Evolutionary conservation across 2,888 invertebrate genomes (phyloP), one percentile per base, ranked within the genome.

Genomic region (Sarcophaga subvicina): DNA sequence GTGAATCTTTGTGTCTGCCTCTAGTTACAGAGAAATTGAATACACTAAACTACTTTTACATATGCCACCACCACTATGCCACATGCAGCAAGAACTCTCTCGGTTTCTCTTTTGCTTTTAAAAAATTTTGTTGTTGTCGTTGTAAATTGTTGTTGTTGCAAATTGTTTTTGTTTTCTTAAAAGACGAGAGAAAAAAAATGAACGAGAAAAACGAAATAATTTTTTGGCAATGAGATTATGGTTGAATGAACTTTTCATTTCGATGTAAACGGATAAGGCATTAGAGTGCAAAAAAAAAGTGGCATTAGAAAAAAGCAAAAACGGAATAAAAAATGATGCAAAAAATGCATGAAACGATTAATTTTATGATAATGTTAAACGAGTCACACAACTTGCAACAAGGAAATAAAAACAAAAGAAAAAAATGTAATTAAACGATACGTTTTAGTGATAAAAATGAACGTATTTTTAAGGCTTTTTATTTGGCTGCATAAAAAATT

Each of bases 181-280:
- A 20, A 62, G 22, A 5, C 5, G n/a, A 22, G 22, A 22, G 22
- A 22, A 22, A 22, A 22, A 22, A 22, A 22, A 22, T 22, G 22
- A 22, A 22, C 22, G 22, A 62, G n/a, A 62, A 6, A 69, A 67
- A 69, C 62, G 2, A 83, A 78, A 73, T 59, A 37, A 64, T 64
- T 84, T 84, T 80, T 84, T 84, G 84, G 84, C 84, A 84, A 80
- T 75, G 75, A 62, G 69, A 85, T 64, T 81, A 81, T 75, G 84
- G 87, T 87, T 87, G 87, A 87, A 87, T 87, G 84, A 87, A 87
- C 87, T 87, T 73, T 84, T 71, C n/a, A 77, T 87, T 87, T 75
- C 70, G 81, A 78, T 83, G 60, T 69, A 71, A 83, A 84, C 17
- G 60, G 59, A 80, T 80, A 84, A 83, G 45, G 11, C 22, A 66